Conservation (phyloP, 92 coral and sea anemone genomes). For the Pocillopora meandrina region DNA sequence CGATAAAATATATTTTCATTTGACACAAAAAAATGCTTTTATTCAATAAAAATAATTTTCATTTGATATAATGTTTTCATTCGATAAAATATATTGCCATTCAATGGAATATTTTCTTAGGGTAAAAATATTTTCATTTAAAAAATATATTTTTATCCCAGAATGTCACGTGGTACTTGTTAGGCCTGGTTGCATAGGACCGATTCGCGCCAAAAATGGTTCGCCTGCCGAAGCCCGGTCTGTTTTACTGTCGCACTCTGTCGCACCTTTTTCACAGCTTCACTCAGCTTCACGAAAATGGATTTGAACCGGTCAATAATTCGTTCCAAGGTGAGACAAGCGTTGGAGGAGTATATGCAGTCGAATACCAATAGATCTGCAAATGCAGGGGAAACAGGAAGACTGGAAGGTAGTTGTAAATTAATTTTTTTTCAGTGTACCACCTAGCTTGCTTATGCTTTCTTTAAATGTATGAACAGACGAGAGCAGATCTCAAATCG, state of each 20-base stretch:
- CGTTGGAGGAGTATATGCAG: constrained; percentile 31
- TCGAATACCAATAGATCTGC: constrained; percentile 30
- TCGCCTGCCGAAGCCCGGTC: constrained; percentile 9
- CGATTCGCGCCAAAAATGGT: constrained; percentile 1
- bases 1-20: not conserved
- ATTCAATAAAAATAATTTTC: not conserved
- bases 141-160: not conserved
- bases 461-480: constrained; percentile 9
- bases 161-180: not conserved
- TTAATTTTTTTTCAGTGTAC: not conserved
- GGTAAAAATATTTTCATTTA: not conserved
- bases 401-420: constrained; percentile 17
- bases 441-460: constrained; percentile 12
- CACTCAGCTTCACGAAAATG: constrained; percentile 18
- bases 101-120: not conserved
- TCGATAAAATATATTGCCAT: not conserved
- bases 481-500: constrained; percentile 16
- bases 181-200: not conserved
- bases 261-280: constrained; percentile 21
- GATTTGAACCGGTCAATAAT: constrained; percentile 33
- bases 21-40: too few species aligned
- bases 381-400: constrained; percentile 5
- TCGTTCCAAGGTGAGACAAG: constrained; percentile 35
- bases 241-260: constrained; percentile 14
- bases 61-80: not conserved